Evolutionary conservation across 2,797 vertebrate species (phyloP).

Genomic region (Gymnoscopelus braueri): DNA sequence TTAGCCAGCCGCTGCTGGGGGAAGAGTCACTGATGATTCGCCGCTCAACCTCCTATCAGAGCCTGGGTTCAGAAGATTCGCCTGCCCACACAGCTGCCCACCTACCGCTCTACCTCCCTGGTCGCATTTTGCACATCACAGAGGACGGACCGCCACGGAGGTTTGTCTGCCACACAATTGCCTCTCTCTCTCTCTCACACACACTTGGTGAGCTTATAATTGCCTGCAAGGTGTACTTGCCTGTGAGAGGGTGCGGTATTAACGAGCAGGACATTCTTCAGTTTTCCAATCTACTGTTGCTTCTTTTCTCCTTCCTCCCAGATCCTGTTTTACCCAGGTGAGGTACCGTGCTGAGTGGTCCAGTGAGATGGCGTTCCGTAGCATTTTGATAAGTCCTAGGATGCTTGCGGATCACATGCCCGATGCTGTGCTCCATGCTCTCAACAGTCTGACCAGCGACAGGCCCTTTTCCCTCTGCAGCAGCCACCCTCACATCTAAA

Average conservation of each 20-base stretch:
- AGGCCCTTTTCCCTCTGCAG: slow-evolving; percentile 80
- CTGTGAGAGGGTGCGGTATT: no score
- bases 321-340: slow-evolving; percentile 87
- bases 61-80: slow-evolving; percentile 84
- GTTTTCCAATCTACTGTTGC: neutral
- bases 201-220: neutral
- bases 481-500: slow-evolving; percentile 77
- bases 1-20: slow-evolving; percentile 90
- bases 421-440: slow-evolving; percentile 84
- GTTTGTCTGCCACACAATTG: slow-evolving; percentile 63
- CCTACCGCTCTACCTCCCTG: slow-evolving; percentile 89
- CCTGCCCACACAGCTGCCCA: slow-evolving; percentile 81
- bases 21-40: slow-evolving; percentile 89
- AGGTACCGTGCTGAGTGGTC: slow-evolving; percentile 88
- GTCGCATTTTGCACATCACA: slow-evolving; percentile 89
- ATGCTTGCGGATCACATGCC: slow-evolving; percentile 98
- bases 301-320: slow-evolving; percentile 45
- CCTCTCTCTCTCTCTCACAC: neutral
- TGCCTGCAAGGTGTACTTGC: neutral
- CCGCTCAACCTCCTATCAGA: slow-evolving; percentile 85
- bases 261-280: no score
- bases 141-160: slow-evolving; percentile 87
- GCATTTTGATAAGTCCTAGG: slow-evolving; percentile 92
- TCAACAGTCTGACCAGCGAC: slow-evolving; percentile 83
- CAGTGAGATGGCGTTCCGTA: slow-evolving; percentile 85